Evolutionary conservation across 2,888 invertebrate genomes (phyloP), one percentile per base, ranked within the genome.

Genomic region (Nemotelus pantherinus): DNA sequence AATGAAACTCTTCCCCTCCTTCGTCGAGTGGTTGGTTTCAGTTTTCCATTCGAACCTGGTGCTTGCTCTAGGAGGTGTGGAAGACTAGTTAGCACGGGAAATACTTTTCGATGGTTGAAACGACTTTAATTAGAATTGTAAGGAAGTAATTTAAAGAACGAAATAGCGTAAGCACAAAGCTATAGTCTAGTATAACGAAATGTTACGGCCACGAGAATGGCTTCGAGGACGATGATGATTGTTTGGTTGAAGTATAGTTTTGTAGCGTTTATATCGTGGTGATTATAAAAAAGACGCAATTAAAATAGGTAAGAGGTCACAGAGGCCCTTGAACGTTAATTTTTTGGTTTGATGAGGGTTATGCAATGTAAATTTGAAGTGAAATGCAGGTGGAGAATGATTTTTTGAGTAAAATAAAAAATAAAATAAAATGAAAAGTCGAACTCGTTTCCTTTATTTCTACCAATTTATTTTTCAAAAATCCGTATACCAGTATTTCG

Each of bases 61-160:
- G 25, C 57, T 57, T 10, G 57, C 10, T 10, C 25, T 10, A 10
- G 10, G n/a, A n/a, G 57, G 57, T 4, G 6, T 50, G 53, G 53
- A 6, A 25, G 6, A 50, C 53, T 50, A 50, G 53, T 57, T 10
- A 10, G 57, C 25, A 7, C n/a, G 63, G 63, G 43, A 43, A 63
- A 63, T 63, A 43, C 43, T 43, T 63, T 63, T 50, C 67, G 67
- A 67, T 67, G 10, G 57, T 68, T 77, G 74, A 53, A 44, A 53
- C 55, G 71, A 77, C 72, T 77, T 77, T 77, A 77, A 77, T 77
- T 77, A 77, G 77, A 77, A 72, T 77, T 77, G 77, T 67, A 77
- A 77, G 77, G 77, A 77, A 77, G 74, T 74, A 77, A 77, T 77
- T 72, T 74, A 57, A 45, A 74, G 65, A 65, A 67, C 55, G 70